Evolutionary conservation across 2,797 vertebrate species (phyloP).

Genomic region (Neoniphon sammara): DNA sequence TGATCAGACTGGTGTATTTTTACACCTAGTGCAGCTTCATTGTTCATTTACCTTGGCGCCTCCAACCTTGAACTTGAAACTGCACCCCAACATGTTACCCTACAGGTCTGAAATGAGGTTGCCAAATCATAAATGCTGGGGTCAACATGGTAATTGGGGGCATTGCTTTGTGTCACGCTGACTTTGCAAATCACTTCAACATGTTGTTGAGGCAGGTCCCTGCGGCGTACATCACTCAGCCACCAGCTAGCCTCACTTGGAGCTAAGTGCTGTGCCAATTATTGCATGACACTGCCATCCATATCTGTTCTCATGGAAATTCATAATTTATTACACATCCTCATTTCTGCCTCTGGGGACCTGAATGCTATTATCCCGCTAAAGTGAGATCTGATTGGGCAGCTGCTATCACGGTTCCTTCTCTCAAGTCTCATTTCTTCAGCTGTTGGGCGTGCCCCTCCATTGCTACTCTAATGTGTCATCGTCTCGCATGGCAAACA

Average conservation of each 20-base stretch:
- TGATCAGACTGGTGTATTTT: neutral
- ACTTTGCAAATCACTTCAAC: constrained; percentile 61
- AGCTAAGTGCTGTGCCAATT: constrained; percentile 72
- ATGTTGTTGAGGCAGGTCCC: constrained; percentile 59
- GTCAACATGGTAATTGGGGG: constrained; percentile 65
- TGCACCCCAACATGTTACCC: constrained; percentile 11
- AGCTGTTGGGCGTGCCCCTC: constrained; percentile 41
- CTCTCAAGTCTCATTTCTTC: constrained; percentile 71
- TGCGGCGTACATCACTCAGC: constrained; percentile 56
- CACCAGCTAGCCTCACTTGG: constrained; percentile 57
- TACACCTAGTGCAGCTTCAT: neutral
- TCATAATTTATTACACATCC: constrained; percentile 78
- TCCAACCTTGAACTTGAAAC: constrained; percentile 33
- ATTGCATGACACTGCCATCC: constrained; percentile 70
- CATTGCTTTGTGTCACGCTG: constrained; percentile 52
- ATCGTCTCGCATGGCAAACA: constrained; percentile 31
- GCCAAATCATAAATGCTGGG: constrained; percentile 29
- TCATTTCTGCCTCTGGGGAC: constrained; percentile 63
- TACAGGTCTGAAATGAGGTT: constrained; percentile 22
- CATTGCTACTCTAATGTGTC: constrained; percentile 41
- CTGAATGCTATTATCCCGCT: constrained; percentile 69
- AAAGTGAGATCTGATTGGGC: constrained; percentile 75
- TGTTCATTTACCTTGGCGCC: constrained; percentile 6
- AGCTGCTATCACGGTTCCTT: constrained; percentile 67
- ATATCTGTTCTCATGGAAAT: constrained; percentile 73